phyloP scores from a whole-genome alignment of 2,113 vertebrate genomes.

The Ageneiosus marmoratus region DNA sequence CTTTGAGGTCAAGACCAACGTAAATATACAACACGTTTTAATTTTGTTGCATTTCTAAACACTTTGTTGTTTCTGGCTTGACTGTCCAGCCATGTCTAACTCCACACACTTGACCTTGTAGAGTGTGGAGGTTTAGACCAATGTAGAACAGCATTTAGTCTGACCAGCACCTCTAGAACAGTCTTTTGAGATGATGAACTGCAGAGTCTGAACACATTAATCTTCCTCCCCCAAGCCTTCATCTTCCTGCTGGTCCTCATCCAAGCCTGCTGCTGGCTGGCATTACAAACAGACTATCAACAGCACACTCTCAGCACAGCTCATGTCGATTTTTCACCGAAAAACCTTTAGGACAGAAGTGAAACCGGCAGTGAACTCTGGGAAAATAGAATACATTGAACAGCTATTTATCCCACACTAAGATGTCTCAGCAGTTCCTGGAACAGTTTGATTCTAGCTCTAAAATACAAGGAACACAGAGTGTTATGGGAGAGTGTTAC shows the following conservation, averaged over 20 bases:
- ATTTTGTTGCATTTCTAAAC: not conserved
- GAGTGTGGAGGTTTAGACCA: constrained; percentile 51
- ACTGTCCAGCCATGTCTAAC: constrained; percentile 35
- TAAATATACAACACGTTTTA: not conserved
- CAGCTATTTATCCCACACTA: not conserved
- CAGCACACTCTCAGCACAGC: not conserved
- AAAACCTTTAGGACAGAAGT: not conserved
- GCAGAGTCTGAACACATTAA: constrained; percentile 63
- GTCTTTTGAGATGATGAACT: constrained; percentile 72
- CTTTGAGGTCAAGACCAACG: not conserved
- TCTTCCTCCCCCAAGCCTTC: constrained; percentile 58
- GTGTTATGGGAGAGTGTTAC: no score
- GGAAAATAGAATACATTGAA: not conserved
- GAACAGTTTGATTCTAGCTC: not conserved
- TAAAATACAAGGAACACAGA: not conserved
- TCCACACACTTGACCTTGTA: constrained; percentile 64
- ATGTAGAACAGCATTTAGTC: constrained; percentile 59
- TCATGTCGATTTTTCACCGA: not conserved
- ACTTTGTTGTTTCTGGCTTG: constrained; percentile 20
- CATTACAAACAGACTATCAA: constrained; percentile 46
- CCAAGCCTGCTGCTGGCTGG: constrained; percentile 39
- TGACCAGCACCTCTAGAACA: constrained; percentile 60
- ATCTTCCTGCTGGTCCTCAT: constrained; percentile 46
- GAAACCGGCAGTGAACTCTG: not conserved
- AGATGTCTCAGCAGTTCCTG: not conserved